Conservation (phyloP, 2,113 vertebrate genomes). For the Martes martes region DNA sequence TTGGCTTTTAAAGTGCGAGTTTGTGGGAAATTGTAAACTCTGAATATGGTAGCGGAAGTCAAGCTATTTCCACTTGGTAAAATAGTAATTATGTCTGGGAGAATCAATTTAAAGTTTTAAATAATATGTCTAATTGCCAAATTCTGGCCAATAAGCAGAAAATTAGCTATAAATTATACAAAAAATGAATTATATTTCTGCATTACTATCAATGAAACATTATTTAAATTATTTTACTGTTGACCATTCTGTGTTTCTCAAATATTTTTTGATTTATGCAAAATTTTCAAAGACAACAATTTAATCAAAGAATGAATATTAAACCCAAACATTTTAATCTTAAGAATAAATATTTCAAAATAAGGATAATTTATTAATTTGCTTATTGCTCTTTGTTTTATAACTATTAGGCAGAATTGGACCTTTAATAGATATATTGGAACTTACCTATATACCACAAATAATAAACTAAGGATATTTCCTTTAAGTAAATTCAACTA, state of each 20-base stretch:
- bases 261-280: background rate
- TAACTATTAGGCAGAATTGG: background rate
- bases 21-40: background rate
- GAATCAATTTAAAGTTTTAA: background rate
- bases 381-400: background rate
- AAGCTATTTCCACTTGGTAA: background rate
- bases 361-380: background rate
- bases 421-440: background rate
- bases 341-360: constrained; percentile 37
- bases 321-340: background rate
- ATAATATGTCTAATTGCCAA: background rate
- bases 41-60: background rate
- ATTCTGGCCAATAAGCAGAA: background rate
- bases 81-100: background rate
- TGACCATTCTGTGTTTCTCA: background rate
- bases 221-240: background rate
- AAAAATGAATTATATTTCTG: background rate
- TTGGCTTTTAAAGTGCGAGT: background rate
- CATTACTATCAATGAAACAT: background rate
- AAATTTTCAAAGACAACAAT: background rate
- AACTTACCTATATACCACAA: background rate
- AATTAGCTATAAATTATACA: background rate
- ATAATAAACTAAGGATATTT: background rate
- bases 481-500: too few species aligned
- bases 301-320: background rate